A percentile compares a stretch with the other conserved stretches of the same genome.
These are phyloP conservation scores for Drosophila insularis DNA, from an alignment of 1,140 invertebrate species.

Conservation along the genomic window DNA sequence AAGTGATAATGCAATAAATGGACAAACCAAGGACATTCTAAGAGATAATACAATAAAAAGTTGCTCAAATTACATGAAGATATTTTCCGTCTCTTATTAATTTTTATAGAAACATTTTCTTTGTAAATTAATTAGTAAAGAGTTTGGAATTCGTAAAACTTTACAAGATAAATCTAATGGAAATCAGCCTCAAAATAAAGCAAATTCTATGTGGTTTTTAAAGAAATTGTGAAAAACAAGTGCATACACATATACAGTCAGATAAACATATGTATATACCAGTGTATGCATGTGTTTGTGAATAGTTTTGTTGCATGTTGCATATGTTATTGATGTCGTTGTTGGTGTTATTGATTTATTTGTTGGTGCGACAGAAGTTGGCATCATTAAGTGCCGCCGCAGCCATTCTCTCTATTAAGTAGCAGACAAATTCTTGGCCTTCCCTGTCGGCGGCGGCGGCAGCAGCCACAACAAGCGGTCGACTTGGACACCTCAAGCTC, in stretches of 20 bases:
- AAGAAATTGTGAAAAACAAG: not conserved
- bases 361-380: slow-evolving; percentile 69
- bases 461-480: slow-evolving; percentile 42
- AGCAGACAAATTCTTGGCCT: slow-evolving; percentile 81
- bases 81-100: too few relatives aligned
- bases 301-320: slow-evolving; percentile 9
- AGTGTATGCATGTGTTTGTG: not conserved
- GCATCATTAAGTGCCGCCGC: slow-evolving; percentile 72
- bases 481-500: slow-evolving; percentile 25
- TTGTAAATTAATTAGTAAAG: too few relatives aligned
- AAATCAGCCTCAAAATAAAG: too few relatives aligned
- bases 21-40: too few relatives aligned
- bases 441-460: slow-evolving; percentile 66
- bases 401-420: slow-evolving; percentile 72
- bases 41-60: too few relatives aligned
- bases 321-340: slow-evolving; percentile 27
- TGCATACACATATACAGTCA: not conserved
- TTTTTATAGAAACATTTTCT: too few relatives aligned
- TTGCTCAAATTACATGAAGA: too few relatives aligned
- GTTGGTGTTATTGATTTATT: slow-evolving; percentile 60
- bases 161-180: too few relatives aligned
- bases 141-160: too few relatives aligned
- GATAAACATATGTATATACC: too few relatives aligned
- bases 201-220: too few relatives aligned
- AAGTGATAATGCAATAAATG: too few relatives aligned